Evolutionary conservation across 2,888 invertebrate genomes (phyloP).

Genomic region (Dyspetes luteomarginatus): DNA sequence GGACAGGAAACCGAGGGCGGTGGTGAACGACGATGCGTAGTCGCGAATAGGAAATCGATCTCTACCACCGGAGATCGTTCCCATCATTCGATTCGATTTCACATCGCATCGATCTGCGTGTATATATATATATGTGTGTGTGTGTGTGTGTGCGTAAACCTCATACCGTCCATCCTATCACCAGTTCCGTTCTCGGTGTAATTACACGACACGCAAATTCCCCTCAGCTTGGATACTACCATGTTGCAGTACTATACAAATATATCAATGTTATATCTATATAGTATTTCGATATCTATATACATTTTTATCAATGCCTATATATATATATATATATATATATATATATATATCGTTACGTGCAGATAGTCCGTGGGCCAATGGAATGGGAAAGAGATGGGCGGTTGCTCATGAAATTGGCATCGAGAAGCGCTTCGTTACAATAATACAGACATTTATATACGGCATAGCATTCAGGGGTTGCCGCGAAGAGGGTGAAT

Average conservation of each 20-base stretch:
- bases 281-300: constrained; percentile 1
- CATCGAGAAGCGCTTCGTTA: constrained; percentile 77
- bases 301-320: background rate
- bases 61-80: constrained; percentile 73
- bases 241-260: background rate
- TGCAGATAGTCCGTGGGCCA: constrained; percentile 19
- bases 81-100: constrained; percentile 72
- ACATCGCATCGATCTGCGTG: constrained; percentile 64
- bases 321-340: background rate
- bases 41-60: constrained; percentile 76
- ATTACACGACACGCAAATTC: constrained; percentile 66
- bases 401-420: constrained; percentile 73
- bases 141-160: constrained; percentile 57
- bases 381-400: constrained; percentile 26
- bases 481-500: constrained; percentile 54
- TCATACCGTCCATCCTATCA: constrained; percentile 24
- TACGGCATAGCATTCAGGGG: constrained; percentile 70
- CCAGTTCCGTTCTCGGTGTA: constrained; percentile 51
- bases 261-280: background rate
- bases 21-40: constrained; percentile 65
- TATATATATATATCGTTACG: background rate
- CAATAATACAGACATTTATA: constrained; percentile 82
- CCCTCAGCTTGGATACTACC: constrained; percentile 20
- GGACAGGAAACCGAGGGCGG: constrained; percentile 68
- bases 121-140: constrained; percentile 44